Conservation (phyloP, 2,113 vertebrate genomes). For the Lichenostomus cassidix region DNA sequence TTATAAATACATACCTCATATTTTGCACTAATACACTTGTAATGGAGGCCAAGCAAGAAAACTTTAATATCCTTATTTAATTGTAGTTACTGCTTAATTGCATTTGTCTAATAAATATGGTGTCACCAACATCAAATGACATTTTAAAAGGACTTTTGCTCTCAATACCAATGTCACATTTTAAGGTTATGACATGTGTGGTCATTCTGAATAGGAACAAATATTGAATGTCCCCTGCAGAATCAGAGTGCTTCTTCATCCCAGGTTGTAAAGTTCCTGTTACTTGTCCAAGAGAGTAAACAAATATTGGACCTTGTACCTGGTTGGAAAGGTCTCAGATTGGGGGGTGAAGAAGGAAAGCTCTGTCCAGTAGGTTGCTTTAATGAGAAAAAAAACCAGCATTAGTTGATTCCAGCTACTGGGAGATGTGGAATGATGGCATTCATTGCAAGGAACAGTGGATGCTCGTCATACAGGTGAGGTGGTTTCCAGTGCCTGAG, state of each 20-base stretch:
- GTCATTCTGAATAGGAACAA: neutral
- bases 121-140: neutral
- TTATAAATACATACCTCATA: neutral
- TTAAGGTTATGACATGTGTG: neutral
- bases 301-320: slow-evolving; percentile 15
- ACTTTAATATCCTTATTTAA: neutral
- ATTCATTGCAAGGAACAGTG: neutral
- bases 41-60: neutral
- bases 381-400: neutral
- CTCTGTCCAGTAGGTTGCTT: neutral
- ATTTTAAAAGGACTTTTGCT: slow-evolving; percentile 13
- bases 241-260: neutral
- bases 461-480: neutral
- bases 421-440: neutral
- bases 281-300: slow-evolving; percentile 17
- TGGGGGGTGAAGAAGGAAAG: neutral
- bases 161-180: neutral
- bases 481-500: neutral
- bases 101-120: neutral
- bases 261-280: neutral
- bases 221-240: neutral
- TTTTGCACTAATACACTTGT: neutral
- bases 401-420: slow-evolving; percentile 17
- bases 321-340: slow-evolving; percentile 23
- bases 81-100: neutral